These are phyloP conservation scores for Origma solitaria DNA, from an alignment of 2,113 vertebrate genomes.

Conservation along the genomic window DNA sequence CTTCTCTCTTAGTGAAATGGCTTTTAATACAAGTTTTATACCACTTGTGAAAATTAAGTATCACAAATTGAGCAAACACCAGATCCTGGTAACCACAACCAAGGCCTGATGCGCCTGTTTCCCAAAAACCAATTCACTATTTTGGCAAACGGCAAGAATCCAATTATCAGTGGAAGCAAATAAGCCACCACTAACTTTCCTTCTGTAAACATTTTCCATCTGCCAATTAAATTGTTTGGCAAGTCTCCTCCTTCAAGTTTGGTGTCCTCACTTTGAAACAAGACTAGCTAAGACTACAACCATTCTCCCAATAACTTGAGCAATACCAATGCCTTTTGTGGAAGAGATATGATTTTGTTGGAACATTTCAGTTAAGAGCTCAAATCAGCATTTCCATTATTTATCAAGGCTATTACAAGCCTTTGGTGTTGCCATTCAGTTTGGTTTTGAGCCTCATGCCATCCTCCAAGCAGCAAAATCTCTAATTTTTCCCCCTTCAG, in stretches of 20 bases:
- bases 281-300: neutral
- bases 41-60: neutral
- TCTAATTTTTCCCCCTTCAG: neutral
- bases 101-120: neutral
- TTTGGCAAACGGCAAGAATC: neutral
- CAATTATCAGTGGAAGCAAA: neutral
- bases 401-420: neutral
- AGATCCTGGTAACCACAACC: neutral
- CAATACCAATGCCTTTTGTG: neutral
- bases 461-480: neutral
- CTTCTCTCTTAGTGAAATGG: fast-evolving
- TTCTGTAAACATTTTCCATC: conserved; percentile 22
- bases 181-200: neutral
- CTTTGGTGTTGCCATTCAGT: neutral
- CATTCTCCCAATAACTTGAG: neutral
- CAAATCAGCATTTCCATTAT: neutral
- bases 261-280: neutral
- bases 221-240: neutral
- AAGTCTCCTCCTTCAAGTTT: neutral
- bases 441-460: neutral
- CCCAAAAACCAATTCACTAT: neutral
- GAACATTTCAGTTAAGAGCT: neutral
- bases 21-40: neutral
- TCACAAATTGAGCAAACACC: neutral
- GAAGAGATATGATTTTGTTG: no score